These are phyloP conservation scores for Notodonta ziczac DNA, from an alignment of 2,888 invertebrate genomes.

Conservation along the genomic window DNA sequence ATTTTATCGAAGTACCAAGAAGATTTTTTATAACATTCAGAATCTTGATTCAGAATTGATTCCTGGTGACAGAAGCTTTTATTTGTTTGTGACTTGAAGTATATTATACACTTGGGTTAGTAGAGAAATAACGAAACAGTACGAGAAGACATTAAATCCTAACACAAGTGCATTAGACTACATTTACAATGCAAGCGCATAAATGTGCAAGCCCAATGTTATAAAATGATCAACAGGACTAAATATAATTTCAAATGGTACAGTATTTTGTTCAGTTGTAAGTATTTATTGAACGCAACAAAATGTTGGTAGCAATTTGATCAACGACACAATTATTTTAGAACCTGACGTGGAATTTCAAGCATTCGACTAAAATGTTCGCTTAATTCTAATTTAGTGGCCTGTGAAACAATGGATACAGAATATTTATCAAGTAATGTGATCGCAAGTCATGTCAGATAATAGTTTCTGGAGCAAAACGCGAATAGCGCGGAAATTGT, in stretches of 20 bases:
- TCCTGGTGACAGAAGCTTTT: no score
- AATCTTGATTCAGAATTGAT: no score
- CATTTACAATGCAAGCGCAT: no score
- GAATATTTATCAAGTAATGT: not conserved
- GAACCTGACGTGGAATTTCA: slow-evolving; percentile 20
- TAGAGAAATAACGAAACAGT: no score
- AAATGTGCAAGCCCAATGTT: no score
- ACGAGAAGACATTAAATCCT: no score
- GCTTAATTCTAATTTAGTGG: slow-evolving; percentile 27
- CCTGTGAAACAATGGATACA: slow-evolving; percentile 21
- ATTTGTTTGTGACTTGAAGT: no score
- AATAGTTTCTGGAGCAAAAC: slow-evolving; percentile 1
- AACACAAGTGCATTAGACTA: no score
- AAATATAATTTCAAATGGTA: not conserved
- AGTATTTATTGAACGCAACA: not conserved
- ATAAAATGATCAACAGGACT: no score
- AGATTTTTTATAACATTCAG: no score
- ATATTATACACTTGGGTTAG: no score
- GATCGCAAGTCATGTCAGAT: not conserved
- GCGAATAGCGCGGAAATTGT: not conserved
- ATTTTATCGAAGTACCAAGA: no score
- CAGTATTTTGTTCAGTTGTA: not conserved
- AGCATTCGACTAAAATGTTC: slow-evolving; percentile 16
- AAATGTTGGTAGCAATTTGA: slow-evolving; percentile 3
- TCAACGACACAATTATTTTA: slow-evolving; percentile 18